Evolutionary conservation across 2,888 invertebrate genomes (phyloP).

Genomic region (Nephrotoma guestfalica): DNA sequence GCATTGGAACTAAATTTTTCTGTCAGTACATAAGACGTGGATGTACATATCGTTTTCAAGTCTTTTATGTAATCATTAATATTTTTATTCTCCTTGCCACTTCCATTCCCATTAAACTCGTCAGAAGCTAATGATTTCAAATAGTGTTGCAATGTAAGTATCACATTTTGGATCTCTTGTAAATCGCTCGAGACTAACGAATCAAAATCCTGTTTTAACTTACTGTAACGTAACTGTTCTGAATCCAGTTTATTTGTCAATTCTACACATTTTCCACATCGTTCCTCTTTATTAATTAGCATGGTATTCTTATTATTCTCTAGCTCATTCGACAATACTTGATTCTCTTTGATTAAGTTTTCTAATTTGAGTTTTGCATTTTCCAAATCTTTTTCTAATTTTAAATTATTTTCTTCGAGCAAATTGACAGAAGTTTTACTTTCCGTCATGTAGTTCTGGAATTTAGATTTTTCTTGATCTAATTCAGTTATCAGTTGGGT

Average conservation of each 20-base stretch:
- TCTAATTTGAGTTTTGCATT: background rate
- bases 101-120: background rate
- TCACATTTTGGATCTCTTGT: background rate
- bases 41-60: background rate
- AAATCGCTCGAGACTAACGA: background rate
- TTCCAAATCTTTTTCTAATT: background rate
- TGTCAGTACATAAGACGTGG: background rate
- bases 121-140: background rate
- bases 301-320: background rate
- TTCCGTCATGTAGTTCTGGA: background rate
- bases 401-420: background rate
- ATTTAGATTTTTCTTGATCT: background rate
- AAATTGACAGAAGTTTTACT: background rate
- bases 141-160: background rate
- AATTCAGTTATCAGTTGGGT: background rate
- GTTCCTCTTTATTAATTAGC: background rate
- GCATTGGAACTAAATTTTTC: background rate
- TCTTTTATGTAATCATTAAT: background rate
- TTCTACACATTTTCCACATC: background rate
- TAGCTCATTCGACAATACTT: background rate
- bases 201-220: background rate
- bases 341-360: background rate
- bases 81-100: background rate
- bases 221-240: background rate
- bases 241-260: background rate